phyloP scores from a whole-genome alignment of 2,888 invertebrate genomes.

The Folsomia candida region DNA sequence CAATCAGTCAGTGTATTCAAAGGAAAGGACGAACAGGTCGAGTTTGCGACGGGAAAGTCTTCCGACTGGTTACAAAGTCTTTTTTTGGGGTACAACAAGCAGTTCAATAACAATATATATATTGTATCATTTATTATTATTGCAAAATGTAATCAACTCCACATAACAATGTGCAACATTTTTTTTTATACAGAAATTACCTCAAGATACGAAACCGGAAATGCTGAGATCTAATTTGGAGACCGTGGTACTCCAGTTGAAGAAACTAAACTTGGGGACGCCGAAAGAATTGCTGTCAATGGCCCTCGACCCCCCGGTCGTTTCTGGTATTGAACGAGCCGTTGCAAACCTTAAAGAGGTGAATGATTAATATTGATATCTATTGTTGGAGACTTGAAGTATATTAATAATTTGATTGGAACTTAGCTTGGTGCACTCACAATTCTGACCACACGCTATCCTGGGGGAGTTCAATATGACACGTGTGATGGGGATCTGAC shows the following conservation, averaged over 20 bases:
- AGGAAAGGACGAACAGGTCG: slow-evolving; percentile 88
- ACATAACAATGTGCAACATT: neutral
- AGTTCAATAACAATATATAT: neutral
- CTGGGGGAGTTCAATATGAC: slow-evolving; percentile 54
- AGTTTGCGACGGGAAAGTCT: slow-evolving; percentile 64
- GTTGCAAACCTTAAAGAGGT: slow-evolving; percentile 79
- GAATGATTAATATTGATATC: slow-evolving; percentile 18
- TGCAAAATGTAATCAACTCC: neutral
- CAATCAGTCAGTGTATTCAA: slow-evolving; percentile 83
- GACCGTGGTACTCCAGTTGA: slow-evolving; percentile 74
- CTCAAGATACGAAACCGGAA: slow-evolving; percentile 65
- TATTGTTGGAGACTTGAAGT: neutral
- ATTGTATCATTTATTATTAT: neutral
- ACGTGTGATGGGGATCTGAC: slow-evolving; percentile 81
- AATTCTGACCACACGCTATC: slow-evolving; percentile 18
- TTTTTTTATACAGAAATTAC: slow-evolving; percentile 25
- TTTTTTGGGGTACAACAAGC: slow-evolving; percentile 57
- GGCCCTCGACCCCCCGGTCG: slow-evolving; percentile 81
- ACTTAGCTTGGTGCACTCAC: slow-evolving; percentile 39
- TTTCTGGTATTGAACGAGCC: slow-evolving; percentile 76
- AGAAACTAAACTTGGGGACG: slow-evolving; percentile 75
- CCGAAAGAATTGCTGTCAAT: slow-evolving; percentile 77
- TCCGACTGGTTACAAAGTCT: slow-evolving; percentile 68
- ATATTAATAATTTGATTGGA: neutral
- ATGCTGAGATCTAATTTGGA: slow-evolving; percentile 79